These are phyloP conservation scores for Cephus spinipes DNA, from an alignment of 2,888 invertebrate species.

Conservation along the genomic window DNA sequence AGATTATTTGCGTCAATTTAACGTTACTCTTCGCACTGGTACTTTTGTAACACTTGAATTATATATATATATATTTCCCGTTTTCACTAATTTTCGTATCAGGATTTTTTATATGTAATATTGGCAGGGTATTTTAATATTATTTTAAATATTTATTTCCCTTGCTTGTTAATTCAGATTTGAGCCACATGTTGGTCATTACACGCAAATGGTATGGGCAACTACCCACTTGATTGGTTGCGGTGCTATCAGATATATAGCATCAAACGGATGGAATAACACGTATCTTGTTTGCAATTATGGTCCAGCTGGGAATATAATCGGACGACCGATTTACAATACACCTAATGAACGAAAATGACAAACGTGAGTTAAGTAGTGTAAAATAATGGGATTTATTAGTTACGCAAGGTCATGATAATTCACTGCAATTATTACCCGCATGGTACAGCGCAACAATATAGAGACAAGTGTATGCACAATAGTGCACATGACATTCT, in stretches of 20 bases:
- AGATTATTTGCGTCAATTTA: not conserved
- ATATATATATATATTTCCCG: not conserved
- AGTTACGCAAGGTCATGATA: not conserved
- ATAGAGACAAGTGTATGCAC: not conserved
- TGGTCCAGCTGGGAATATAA: conserved; percentile 62
- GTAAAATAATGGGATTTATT: not conserved
- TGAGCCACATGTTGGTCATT: conserved; percentile 51
- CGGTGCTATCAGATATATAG: conserved; percentile 62
- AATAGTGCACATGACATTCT: not conserved
- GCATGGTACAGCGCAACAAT: not conserved
- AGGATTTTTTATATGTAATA: not conserved
- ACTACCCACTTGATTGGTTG: conserved; percentile 67
- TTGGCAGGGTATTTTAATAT: not conserved
- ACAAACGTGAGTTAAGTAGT: not conserved
- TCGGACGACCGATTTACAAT: conserved; percentile 53
- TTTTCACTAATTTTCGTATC: not conserved
- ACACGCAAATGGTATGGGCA: conserved; percentile 69
- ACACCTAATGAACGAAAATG: not conserved
- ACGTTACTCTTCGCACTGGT: not conserved
- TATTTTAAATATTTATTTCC: not conserved
- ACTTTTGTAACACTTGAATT: not conserved
- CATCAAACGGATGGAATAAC: conserved; percentile 35
- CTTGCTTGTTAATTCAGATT: not conserved
- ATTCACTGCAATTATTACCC: not conserved
- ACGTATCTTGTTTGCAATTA: conserved; percentile 66